Conservation (phyloP, 2,113 vertebrate genomes). For the Oncorhynchus masou region DNA sequence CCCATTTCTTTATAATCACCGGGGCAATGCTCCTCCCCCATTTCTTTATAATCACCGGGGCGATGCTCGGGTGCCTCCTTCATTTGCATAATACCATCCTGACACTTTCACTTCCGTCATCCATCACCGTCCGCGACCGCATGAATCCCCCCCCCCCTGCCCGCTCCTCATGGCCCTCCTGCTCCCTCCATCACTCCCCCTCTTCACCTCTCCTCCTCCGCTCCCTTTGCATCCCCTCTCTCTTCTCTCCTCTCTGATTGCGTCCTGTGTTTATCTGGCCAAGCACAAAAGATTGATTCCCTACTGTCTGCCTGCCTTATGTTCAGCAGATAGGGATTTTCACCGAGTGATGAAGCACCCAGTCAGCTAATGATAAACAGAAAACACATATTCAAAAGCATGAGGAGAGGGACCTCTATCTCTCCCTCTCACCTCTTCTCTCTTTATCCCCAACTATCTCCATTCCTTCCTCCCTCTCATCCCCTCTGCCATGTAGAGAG, state of each 20-base stretch:
- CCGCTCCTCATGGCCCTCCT: slow-evolving; percentile 63
- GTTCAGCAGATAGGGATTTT: slow-evolving; percentile 88
- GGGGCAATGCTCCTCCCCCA: slow-evolving; percentile 69
- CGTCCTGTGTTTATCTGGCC: slow-evolving; percentile 82
- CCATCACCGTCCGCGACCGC: slow-evolving; percentile 82
- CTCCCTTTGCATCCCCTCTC: too few relatives aligned
- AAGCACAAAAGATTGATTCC: slow-evolving; percentile 89
- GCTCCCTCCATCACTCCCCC: slow-evolving; percentile 72
- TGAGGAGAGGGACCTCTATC: slow-evolving; percentile 25
- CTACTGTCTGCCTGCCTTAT: slow-evolving; percentile 84
- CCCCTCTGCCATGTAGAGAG: slow-evolving; percentile 67
- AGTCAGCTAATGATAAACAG: slow-evolving; percentile 82
- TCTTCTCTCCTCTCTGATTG: slow-evolving; percentile 59
- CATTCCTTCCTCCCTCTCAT: slow-evolving; percentile 6
- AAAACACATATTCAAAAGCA: slow-evolving; percentile 85
- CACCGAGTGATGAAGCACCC: slow-evolving; percentile 83
- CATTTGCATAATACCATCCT: slow-evolving; percentile 98
- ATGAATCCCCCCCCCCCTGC: slow-evolving; percentile 66
- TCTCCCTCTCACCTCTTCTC: not conserved
- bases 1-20: too few relatives aligned
- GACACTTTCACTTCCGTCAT: slow-evolving; percentile 95
- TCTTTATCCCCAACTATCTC: not conserved
- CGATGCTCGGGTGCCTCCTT: slow-evolving; percentile 89
- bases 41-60: slow-evolving; percentile 93
- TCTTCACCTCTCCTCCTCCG: too few relatives aligned